Conservation (phyloP, 2,797 vertebrate species). For the Lagocephalus sceleratus region DNA sequence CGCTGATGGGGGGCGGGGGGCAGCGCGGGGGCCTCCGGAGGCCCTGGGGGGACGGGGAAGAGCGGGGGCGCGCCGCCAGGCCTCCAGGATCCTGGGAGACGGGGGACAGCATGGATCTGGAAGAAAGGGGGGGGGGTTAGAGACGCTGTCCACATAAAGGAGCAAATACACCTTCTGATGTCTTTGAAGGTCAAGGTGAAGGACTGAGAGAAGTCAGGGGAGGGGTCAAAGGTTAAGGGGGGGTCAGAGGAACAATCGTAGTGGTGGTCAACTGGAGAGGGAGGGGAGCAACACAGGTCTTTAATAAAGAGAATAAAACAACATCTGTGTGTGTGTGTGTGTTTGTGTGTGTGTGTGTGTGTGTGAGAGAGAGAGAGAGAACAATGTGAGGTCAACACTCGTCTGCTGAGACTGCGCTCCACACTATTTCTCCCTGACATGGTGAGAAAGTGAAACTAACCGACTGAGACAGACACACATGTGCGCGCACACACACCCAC, state of each 20-base stretch:
- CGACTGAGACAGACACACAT: constrained; percentile 68
- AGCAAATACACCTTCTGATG: too few species aligned
- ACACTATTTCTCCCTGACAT: constrained; percentile 67
- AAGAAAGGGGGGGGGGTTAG: not conserved
- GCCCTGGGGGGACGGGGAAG: constrained; percentile 52
- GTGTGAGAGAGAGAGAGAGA: too few species aligned
- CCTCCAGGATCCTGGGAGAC: constrained; percentile 62
- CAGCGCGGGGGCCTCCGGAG: constrained; percentile 46
- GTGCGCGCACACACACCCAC: constrained; percentile 47
- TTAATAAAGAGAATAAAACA: constrained; percentile 1
- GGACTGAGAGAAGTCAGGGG: not conserved
- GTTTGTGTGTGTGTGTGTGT: too few species aligned
- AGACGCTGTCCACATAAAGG: not conserved
- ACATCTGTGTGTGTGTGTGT: not conserved
- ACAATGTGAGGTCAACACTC: constrained; percentile 6
- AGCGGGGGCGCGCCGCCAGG: constrained; percentile 58
- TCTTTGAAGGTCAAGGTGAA: not conserved
- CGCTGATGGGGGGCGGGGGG: constrained; percentile 63
- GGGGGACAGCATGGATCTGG: constrained; percentile 74
- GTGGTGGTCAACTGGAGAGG: too few species aligned
- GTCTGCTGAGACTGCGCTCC: constrained; percentile 65
- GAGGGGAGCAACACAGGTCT: too few species aligned
- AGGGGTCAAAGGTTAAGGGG: not conserved
- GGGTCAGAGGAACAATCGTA: too few species aligned
- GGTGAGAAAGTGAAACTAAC: constrained; percentile 72